Evolutionary conservation across 2,113 vertebrate genomes (phyloP).

Genomic region (Triplophysa siluroides): DNA sequence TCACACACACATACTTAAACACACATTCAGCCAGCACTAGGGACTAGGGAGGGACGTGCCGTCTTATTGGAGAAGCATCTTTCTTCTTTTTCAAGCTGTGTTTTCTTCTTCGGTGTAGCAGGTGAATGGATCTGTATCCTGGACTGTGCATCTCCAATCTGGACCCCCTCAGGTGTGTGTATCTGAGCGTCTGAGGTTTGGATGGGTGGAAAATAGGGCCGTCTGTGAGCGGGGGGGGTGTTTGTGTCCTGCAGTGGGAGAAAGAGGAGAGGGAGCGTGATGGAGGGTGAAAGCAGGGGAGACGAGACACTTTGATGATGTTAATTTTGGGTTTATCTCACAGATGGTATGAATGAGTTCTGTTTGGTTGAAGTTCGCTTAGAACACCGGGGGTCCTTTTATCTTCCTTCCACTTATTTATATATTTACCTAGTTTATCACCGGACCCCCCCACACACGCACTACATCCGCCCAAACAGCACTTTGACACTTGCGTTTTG

Average conservation of each 20-base stretch:
- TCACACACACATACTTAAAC: constrained; percentile 8
- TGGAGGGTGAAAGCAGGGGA: constrained; percentile 26
- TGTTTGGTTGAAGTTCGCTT: constrained; percentile 9
- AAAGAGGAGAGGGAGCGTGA: constrained; percentile 17
- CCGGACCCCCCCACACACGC: constrained; percentile 5
- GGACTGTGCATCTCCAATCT: constrained; percentile 14
- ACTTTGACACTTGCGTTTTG: constrained; percentile 3
- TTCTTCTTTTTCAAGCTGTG: neutral
- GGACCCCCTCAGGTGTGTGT: constrained; percentile 31
- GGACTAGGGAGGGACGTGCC: neutral
- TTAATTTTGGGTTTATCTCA: constrained; percentile 38
- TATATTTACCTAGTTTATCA: constrained; percentile 26
- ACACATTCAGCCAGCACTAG: neutral
- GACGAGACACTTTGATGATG: constrained; percentile 41
- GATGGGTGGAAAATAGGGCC: constrained; percentile 19
- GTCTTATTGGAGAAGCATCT: neutral
- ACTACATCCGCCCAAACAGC: neutral
- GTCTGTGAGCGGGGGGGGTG: neutral
- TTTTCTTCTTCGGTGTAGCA: neutral
- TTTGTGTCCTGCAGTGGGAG: constrained; percentile 20
- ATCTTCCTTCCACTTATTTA: constrained; percentile 26
- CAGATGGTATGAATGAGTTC: constrained; percentile 39
- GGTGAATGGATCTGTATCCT: constrained; percentile 16
- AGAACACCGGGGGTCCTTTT: constrained; percentile 36
- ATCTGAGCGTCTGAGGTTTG: constrained; percentile 26